Conservation (phyloP, 2,888 invertebrate genomes). For the Cephonodes hylas region DNA sequence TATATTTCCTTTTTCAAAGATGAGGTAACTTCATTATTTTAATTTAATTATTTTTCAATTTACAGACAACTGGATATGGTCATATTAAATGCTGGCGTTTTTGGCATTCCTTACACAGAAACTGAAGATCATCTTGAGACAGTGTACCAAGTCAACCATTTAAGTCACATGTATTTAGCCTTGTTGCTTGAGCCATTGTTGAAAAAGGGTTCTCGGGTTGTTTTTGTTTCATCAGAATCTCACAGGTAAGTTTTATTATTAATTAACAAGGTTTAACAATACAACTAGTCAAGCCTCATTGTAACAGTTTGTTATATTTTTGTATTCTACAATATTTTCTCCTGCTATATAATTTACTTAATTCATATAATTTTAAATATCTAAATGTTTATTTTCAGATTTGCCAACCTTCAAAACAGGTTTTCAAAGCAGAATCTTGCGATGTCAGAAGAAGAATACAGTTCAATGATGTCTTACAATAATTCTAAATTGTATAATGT, state of each 20-base stretch:
- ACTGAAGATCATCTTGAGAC: slow-evolving; percentile 89
- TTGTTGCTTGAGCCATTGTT: slow-evolving; percentile 86
- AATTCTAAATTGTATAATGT: slow-evolving; percentile 94
- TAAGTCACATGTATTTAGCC: slow-evolving; percentile 90
- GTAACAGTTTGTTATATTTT: too few relatives aligned
- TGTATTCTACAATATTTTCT: too few relatives aligned
- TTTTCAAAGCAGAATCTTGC: slow-evolving; percentile 84
- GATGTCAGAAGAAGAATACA: slow-evolving; percentile 85
- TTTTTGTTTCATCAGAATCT: slow-evolving; percentile 94
- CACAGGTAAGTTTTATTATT: slow-evolving; percentile 86
- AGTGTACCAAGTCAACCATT: slow-evolving; percentile 93
- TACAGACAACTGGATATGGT: slow-evolving; percentile 86
- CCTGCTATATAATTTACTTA: too few relatives aligned
- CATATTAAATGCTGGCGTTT: slow-evolving; percentile 91
- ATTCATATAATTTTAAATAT: too few relatives aligned
- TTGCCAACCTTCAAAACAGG: slow-evolving; percentile 72
- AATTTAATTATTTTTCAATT: slow-evolving; percentile 26
- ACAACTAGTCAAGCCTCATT: too few relatives aligned
- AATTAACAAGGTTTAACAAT: too few relatives aligned
- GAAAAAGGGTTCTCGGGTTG: slow-evolving; percentile 85
- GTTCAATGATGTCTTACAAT: slow-evolving; percentile 93
- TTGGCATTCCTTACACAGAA: slow-evolving; percentile 85
- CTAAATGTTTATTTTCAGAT: slow-evolving; percentile 45
- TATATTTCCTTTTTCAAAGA: too few relatives aligned
- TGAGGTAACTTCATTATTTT: too few relatives aligned